Evolutionary conservation across 2,888 invertebrate genomes (phyloP).

Genomic region (Epinotia bilunana): DNA sequence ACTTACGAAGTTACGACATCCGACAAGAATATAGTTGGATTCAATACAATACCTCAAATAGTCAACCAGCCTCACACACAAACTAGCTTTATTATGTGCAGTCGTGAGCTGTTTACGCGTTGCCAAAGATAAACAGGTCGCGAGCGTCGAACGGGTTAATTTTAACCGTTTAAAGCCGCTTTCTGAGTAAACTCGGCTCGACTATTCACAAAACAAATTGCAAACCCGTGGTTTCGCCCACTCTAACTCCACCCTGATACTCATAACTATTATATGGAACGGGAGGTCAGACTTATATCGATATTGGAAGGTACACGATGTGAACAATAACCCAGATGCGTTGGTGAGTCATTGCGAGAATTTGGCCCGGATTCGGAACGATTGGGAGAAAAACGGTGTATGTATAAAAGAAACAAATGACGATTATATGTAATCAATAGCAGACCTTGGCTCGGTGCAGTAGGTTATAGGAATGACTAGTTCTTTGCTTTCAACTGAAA

Average conservation of each 20-base stretch:
- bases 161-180: slow-evolving; percentile 23
- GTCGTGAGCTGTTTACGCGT: slow-evolving; percentile 7
- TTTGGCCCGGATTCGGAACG: slow-evolving; percentile 25
- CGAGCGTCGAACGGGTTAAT: slow-evolving; percentile 21
- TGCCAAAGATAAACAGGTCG: slow-evolving; percentile 11
- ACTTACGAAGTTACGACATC: too few relatives aligned
- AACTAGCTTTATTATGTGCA: background rate
- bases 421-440: background rate
- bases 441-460: background rate
- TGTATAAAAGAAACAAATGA: background rate
- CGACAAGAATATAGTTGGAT: too few relatives aligned
- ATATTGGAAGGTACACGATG: background rate
- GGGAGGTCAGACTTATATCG: background rate
- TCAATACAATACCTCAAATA: background rate
- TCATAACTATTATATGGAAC: background rate
- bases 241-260: background rate
- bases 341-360: slow-evolving; percentile 17
- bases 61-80: background rate
- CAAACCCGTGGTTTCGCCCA: background rate
- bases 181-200: slow-evolving; percentile 21
- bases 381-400: background rate
- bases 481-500: background rate
- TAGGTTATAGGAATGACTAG: background rate
- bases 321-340: slow-evolving; percentile 10
- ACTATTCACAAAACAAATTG: background rate